These are phyloP conservation scores for Gasterosteus aculeatus DNA, from an alignment of 2,113 vertebrate species.

Conservation along the genomic window DNA sequence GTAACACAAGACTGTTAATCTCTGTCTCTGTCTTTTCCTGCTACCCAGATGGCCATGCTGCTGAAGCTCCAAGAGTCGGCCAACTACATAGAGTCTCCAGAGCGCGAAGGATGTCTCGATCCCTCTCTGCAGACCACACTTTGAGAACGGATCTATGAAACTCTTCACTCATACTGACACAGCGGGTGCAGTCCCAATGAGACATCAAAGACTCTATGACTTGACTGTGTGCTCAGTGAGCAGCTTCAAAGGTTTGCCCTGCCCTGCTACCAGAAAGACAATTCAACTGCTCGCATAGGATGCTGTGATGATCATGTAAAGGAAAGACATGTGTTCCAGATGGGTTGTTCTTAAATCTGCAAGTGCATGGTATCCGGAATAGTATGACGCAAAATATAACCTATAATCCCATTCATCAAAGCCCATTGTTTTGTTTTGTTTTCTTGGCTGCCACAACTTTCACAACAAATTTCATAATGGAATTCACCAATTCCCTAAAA, in stretches of 20 bases:
- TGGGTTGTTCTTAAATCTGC: slow-evolving; percentile 66
- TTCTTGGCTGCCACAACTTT: slow-evolving; percentile 28
- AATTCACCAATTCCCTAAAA: slow-evolving; percentile 13
- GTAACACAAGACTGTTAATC: neutral
- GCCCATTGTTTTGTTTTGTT: slow-evolving; percentile 27
- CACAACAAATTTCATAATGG: slow-evolving; percentile 30
- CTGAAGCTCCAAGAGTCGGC: slow-evolving; percentile 97
- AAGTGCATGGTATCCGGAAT: slow-evolving; percentile 78
- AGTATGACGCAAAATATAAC: slow-evolving; percentile 66
- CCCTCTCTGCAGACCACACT: slow-evolving; percentile 87
- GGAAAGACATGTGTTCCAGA: slow-evolving; percentile 45
- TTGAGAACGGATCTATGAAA: slow-evolving; percentile 51
- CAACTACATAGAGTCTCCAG: slow-evolving; percentile 96
- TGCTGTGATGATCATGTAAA: slow-evolving; percentile 44
- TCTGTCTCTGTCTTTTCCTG: slow-evolving; percentile 26
- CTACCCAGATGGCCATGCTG: slow-evolving; percentile 94
- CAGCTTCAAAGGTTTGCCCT: slow-evolving; percentile 52
- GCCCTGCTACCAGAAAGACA: slow-evolving; percentile 52
- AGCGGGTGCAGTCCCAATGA: slow-evolving; percentile 29
- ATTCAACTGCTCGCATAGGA: slow-evolving; percentile 43
- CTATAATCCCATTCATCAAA: slow-evolving; percentile 53
- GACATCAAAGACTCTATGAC: slow-evolving; percentile 59
- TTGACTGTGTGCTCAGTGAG: slow-evolving; percentile 62
- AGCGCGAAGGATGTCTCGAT: slow-evolving; percentile 88
- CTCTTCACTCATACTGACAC: neutral